phyloP scores from a whole-genome alignment of 2,797 vertebrate species.

The Xerus rutilus region DNA sequence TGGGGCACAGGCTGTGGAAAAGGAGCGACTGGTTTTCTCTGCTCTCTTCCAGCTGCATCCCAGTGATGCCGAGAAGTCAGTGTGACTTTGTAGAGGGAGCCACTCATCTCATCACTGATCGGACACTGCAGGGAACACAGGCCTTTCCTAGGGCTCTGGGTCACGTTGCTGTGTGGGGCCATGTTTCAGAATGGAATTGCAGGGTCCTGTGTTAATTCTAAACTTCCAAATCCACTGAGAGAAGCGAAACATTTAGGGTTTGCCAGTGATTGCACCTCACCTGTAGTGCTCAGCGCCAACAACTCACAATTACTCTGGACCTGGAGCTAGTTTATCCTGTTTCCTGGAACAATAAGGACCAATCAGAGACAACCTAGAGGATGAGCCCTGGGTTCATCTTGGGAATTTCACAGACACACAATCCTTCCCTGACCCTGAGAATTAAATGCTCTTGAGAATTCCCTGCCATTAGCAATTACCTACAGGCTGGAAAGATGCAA shows the following conservation, averaged over 20 bases:
- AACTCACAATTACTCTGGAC: neutral
- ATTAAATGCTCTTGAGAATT: neutral
- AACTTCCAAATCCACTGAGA: neutral
- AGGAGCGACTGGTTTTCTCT: neutral
- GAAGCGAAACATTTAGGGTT: neutral
- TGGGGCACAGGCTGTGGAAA: too few species aligned
- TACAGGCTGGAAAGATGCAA: neutral
- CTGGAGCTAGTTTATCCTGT: neutral
- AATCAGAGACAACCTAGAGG: neutral
- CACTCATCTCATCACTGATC: neutral
- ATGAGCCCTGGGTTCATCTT: neutral
- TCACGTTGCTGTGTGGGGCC: neutral
- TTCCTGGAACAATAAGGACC: neutral
- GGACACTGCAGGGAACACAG: neutral
- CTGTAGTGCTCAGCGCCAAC: neutral
- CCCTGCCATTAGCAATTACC: neutral
- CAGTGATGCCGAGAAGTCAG: neutral
- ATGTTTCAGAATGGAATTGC: neutral
- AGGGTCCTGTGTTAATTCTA: too few species aligned
- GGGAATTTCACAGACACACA: too few species aligned
- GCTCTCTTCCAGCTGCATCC: neutral
- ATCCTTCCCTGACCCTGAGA: neutral
- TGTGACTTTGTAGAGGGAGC: neutral
- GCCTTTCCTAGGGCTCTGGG: fast-evolving
- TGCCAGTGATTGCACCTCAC: neutral